Evolutionary conservation across 2,888 invertebrate species (phyloP).

Genomic region (Zygogramma bicolorata): DNA sequence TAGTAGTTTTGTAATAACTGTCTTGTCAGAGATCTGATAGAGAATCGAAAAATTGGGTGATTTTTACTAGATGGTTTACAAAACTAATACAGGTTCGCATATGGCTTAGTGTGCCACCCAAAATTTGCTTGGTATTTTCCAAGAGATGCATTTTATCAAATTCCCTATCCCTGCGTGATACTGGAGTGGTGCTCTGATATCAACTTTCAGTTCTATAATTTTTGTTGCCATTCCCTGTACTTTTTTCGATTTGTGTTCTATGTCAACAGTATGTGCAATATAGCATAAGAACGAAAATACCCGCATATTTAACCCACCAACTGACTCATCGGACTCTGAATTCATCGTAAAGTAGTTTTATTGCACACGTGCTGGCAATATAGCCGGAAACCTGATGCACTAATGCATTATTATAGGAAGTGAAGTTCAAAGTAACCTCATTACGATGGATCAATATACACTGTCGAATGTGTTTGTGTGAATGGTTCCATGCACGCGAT

Average conservation of each 20-base stretch:
- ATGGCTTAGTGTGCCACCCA: too few relatives aligned
- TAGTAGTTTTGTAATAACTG: too few relatives aligned
- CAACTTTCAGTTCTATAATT: too few relatives aligned
- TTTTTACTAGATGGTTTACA: too few relatives aligned
- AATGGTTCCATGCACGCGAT: not conserved
- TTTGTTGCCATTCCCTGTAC: not conserved
- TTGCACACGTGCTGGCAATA: not conserved
- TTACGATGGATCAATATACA: not conserved
- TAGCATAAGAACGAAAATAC: not conserved
- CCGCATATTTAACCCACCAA: not conserved
- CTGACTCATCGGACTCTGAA: not conserved
- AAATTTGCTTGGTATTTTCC: too few relatives aligned
- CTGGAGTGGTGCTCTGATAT: too few relatives aligned
- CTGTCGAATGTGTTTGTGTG: not conserved
- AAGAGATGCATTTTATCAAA: too few relatives aligned
- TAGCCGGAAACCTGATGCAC: not conserved
- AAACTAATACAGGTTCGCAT: too few relatives aligned
- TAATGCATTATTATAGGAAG: constrained; percentile 2
- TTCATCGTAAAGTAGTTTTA: not conserved
- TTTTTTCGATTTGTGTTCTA: not conserved
- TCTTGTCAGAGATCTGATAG: too few relatives aligned
- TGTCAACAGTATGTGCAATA: not conserved
- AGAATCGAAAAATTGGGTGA: too few relatives aligned
- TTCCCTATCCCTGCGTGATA: too few relatives aligned
- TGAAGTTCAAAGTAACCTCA: constrained; percentile 1